Evolutionary conservation across 2,888 invertebrate species (phyloP), one percentile per base, ranked within the genome.

Genomic region (Chymomyza fuscimana): DNA sequence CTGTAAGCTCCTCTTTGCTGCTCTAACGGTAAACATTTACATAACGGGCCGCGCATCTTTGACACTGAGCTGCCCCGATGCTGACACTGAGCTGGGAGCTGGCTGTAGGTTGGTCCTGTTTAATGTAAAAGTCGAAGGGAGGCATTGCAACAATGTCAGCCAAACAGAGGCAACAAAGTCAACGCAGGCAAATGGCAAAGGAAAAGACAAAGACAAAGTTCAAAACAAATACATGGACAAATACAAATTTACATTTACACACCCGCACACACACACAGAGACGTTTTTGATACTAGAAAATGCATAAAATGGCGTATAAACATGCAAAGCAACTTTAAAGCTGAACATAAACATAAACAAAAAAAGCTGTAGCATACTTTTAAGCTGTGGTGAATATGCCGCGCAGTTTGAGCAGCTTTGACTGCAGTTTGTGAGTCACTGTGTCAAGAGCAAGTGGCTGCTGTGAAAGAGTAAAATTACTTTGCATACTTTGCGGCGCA

Each of bases 41-140:
- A 79, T 76, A 78, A 70, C 65, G 75, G 80, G 75, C 78, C 86
- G 76, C 78, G 82, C 80, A 77, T 74, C 77, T 74, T 61, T 69
- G 72, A 66, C 71, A 65, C 65, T 19, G 25, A 54, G 58, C 36
- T 60, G 25, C 19, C 50, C 32, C 1, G 9, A 7, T 32, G 32
- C 32, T 32, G 32, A 32, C 32, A 32, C 32, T 32, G 32, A 32
- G 32, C 32, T 32, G 32, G 9, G 25, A 25, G 25, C 25, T 25
- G 32, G 32, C 7, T 6, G 59, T 6, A n/a, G 36, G 36, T 7
- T 29, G 15, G 51, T 25, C 25, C n/a, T 15, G 51, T 16, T 15
- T 15, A 15, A 51, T 19, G 58, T n/a, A 50, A 46, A 62, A 15
- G 50, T 7, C 22, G 46, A 32, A 52, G 51, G 54, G 61, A 51